A percentile compares a stretch with the other conserved stretches of the same genome.
phyloP scores from a whole-genome alignment of 2,797 vertebrate genomes.

The Toxotes lorentzi region DNA sequence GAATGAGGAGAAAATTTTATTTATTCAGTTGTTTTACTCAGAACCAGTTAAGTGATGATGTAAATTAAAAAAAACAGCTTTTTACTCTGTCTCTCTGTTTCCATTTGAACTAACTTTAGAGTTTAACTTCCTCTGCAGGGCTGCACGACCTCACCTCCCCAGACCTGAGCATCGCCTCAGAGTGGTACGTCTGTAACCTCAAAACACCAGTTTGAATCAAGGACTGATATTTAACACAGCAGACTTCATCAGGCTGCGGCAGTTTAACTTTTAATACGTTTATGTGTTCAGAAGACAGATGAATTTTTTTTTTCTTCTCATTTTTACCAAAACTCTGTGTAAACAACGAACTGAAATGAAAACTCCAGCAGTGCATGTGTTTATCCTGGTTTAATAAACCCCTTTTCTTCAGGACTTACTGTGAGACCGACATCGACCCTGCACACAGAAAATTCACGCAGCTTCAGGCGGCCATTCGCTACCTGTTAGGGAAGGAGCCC shows the following conservation, averaged over 20 bases:
- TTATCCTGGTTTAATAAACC: not conserved
- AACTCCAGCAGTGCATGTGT: not conserved
- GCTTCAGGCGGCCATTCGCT: constrained; percentile 91
- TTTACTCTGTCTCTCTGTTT: not conserved
- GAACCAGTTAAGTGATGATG: no score
- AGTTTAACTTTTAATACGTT: not conserved
- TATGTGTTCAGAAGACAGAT: not conserved
- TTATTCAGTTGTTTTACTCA: no score
- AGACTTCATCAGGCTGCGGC: not conserved
- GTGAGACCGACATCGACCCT: constrained; percentile 94
- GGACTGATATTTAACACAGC: no score
- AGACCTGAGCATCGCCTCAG: constrained; percentile 90
- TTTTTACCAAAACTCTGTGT: not conserved
- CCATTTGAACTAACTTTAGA: accelerated
- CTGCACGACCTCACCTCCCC: constrained; percentile 95
- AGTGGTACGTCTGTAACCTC: constrained; percentile 86
- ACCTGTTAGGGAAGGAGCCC: constrained; percentile 90
- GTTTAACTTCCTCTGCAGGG: constrained; percentile 76
- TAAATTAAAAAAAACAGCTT: no score
- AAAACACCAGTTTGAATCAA: not conserved
- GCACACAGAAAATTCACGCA: constrained; percentile 92
- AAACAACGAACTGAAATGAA: no score
- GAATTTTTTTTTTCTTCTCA: not conserved
- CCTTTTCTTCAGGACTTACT: constrained; percentile 91
- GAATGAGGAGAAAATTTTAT: no score